These are phyloP conservation scores for Takifugu rubripes DNA, from an alignment of 2,797 vertebrate genomes.

Conservation along the genomic window DNA sequence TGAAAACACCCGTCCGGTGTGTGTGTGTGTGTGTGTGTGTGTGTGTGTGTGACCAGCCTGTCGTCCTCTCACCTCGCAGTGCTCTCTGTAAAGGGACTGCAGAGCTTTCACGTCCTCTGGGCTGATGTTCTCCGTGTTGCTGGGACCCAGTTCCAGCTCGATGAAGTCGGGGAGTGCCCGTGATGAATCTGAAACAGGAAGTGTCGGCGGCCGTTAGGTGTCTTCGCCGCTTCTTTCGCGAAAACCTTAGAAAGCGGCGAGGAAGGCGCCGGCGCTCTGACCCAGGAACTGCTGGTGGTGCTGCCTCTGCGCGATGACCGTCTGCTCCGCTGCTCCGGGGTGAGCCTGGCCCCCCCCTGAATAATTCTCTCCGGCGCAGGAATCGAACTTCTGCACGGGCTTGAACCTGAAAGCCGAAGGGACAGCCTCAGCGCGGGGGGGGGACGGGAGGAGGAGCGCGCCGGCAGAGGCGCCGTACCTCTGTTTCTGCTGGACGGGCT, in stretches of 20 bases:
- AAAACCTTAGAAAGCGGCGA: background rate
- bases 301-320: constrained; percentile 90
- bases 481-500: constrained; percentile 94
- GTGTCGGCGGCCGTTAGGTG: background rate
- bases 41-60: too few species aligned
- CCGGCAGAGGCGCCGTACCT: constrained; percentile 70
- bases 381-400: constrained; percentile 88
- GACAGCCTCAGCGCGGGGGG: constrained; percentile 5
- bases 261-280: constrained; percentile 48
- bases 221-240: background rate
- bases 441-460: background rate
- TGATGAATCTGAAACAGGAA: constrained; percentile 76
- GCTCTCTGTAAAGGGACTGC: constrained; percentile 90
- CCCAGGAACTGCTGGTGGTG: constrained; percentile 98
- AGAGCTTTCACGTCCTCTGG: constrained; percentile 86
- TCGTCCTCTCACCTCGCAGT: constrained; percentile 86
- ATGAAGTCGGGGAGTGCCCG: constrained; percentile 92
- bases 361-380: constrained; percentile 78
- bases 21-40: too few species aligned
- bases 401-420: constrained; percentile 80
- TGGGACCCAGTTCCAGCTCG: constrained; percentile 80
- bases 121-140: constrained; percentile 80
- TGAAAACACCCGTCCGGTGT: too few species aligned
- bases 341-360: constrained; percentile 78
- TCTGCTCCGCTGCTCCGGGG: constrained; percentile 83